Conservation (phyloP, 2,888 invertebrate species). For the Melipona beecheii region DNA sequence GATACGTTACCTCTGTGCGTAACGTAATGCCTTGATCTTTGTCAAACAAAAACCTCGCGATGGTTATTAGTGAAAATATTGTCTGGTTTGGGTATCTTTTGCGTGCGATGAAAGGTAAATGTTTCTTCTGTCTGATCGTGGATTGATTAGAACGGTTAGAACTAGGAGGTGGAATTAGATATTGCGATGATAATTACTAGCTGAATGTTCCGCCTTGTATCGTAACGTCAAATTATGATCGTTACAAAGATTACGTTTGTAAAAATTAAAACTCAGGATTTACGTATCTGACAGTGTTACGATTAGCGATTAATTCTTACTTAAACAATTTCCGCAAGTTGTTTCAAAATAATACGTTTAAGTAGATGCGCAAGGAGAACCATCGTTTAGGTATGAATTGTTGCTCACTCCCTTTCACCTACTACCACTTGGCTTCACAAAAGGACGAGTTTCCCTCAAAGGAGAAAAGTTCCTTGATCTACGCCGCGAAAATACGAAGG, state of each 20-base stretch:
- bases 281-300: neutral
- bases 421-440: neutral
- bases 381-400: neutral
- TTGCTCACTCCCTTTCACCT: neutral
- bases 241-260: neutral
- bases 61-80: neutral
- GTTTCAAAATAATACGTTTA: neutral
- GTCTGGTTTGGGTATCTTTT: too few relatives aligned
- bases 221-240: neutral
- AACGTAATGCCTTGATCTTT: neutral
- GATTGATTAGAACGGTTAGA: neutral
- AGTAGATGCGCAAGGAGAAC: neutral
- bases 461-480: neutral
- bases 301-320: neutral
- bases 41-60: neutral
- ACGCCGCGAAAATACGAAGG: neutral
- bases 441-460: neutral
- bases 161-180: neutral
- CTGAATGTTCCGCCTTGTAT: neutral
- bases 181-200: neutral
- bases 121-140: neutral
- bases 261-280: too few relatives aligned
- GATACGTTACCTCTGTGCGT: neutral
- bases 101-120: neutral
- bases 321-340: neutral